phyloP scores from a whole-genome alignment of 2,113 vertebrate species.

The Struthio camelus region DNA sequence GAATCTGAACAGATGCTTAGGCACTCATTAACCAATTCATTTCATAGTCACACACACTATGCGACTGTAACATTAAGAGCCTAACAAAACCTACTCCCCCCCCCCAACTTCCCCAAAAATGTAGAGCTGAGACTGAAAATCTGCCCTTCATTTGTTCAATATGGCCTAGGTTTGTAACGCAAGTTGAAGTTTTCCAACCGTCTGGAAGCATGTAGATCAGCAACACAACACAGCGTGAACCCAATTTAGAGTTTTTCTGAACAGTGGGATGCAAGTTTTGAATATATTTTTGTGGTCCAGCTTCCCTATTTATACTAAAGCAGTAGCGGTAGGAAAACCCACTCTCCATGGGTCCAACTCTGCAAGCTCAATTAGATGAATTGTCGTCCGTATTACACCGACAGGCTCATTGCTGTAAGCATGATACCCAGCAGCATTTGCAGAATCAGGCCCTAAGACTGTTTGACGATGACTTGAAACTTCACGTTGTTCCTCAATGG shows the following conservation, averaged over 20 bases:
- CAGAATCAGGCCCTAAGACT: not conserved
- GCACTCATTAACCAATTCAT: conserved; percentile 68
- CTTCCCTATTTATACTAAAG: not conserved
- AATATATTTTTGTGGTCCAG: not conserved
- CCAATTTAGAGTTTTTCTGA: not conserved
- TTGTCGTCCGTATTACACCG: not conserved
- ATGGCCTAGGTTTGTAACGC: not conserved
- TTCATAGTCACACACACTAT: conserved; percentile 34
- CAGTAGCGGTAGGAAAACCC: not conserved
- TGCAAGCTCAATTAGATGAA: not conserved
- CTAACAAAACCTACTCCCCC: not conserved
- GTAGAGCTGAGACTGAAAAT: not conserved
- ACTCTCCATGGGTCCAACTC: not conserved
- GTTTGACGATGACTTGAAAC: not conserved
- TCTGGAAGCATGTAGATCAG: not conserved
- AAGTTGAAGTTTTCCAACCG: not conserved
- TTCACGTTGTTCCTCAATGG: not conserved
- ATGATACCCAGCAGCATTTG: not conserved
- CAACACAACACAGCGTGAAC: not conserved
- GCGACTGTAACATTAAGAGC: conserved; percentile 41
- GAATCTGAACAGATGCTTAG: conserved; percentile 65
- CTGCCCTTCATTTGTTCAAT: not conserved
- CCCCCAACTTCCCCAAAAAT: not conserved
- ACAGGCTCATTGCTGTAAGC: not conserved
- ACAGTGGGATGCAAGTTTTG: not conserved